A percentile compares a stretch with the other conserved stretches of the same genome.
Conservation (phyloP, 2,797 vertebrate genomes). For the Bufotes viridis region DNA sequence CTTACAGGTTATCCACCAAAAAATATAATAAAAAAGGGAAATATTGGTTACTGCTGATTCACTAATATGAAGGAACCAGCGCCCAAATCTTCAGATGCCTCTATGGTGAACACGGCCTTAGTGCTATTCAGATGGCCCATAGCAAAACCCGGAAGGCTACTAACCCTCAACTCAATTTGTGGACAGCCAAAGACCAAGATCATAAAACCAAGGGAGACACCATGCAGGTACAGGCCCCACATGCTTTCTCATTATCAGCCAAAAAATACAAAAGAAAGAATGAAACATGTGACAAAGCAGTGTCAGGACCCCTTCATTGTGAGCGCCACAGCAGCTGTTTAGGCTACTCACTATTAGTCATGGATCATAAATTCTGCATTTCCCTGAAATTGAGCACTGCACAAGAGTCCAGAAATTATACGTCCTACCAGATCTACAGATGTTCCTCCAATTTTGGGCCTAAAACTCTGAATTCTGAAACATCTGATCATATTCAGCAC, state of each 20-base stretch:
- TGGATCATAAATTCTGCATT: background rate
- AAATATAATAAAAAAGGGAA: background rate
- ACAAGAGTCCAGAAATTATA: background rate
- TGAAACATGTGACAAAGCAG: background rate
- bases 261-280: background rate
- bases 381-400: background rate
- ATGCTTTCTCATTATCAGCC: background rate
- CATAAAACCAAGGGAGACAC: background rate
- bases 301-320: background rate
- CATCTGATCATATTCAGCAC: too few relatives aligned
- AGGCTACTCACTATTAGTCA: background rate
- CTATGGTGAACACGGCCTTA: background rate
- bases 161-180: background rate
- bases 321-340: background rate
- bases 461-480: too few relatives aligned
- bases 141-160: background rate
- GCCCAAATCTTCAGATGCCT: background rate
- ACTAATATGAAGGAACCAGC: background rate
- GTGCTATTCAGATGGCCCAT: background rate
- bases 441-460: too few relatives aligned
- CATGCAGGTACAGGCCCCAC: background rate
- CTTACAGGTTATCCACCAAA: background rate
- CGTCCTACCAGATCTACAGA: background rate
- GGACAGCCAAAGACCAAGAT: background rate
- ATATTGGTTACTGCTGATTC: background rate